These are phyloP conservation scores for Otis tarda DNA, from an alignment of 2,113 vertebrate genomes.

Conservation along the genomic window DNA sequence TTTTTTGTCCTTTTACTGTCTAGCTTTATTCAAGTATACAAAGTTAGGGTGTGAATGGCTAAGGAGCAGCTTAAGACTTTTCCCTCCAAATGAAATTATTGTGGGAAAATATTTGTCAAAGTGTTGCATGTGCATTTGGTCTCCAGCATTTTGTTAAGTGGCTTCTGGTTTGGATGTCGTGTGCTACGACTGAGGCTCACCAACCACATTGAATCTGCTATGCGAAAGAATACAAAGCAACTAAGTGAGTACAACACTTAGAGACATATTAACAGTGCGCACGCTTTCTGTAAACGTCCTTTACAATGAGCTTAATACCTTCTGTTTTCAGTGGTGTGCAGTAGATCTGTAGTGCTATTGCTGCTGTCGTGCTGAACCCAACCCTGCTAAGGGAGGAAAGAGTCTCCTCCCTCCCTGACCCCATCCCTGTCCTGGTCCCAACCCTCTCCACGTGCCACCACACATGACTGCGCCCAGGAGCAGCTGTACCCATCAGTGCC, in stretches of 20 bases:
- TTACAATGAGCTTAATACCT: neutral
- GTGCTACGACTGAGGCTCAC: neutral
- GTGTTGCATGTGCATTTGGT: neutral
- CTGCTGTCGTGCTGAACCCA: neutral
- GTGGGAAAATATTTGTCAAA: neutral
- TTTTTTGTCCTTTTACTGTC: neutral
- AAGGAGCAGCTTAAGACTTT: neutral
- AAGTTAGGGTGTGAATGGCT: neutral
- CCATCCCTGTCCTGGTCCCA: neutral
- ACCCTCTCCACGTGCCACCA: neutral
- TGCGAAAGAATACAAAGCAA: neutral
- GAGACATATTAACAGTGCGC: neutral
- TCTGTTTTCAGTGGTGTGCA: neutral
- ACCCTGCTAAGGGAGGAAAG: neutral
- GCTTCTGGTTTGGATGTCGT: neutral
- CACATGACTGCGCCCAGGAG: neutral
- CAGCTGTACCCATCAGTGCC: fast-evolving
- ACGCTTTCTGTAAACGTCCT: neutral
- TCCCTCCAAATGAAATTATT: neutral
- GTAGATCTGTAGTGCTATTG: too few species aligned
- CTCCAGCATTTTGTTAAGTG: neutral
- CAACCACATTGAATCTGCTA: neutral
- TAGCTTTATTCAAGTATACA: neutral
- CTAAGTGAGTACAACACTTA: neutral
- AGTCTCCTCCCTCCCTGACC: neutral